Conservation (phyloP, 2,113 vertebrate genomes). For the Ascaphus truei region DNA sequence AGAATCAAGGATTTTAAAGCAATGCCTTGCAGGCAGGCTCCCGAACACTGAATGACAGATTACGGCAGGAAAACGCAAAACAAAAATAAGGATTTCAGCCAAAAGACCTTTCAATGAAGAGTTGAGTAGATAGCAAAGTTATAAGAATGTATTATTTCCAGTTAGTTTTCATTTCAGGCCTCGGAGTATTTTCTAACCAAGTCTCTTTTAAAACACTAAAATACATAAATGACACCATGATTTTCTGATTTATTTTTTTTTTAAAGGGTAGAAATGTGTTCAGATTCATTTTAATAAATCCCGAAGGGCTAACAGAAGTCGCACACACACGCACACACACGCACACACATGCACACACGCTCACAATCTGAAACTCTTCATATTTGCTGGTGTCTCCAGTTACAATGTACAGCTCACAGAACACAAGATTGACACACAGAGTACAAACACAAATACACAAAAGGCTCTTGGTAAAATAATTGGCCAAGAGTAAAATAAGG, state of each 20-base stretch:
- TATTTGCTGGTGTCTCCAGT: no score
- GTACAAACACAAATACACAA: not conserved
- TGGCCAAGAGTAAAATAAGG: not conserved
- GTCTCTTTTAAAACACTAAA: no score
- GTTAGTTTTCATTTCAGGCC: no score
- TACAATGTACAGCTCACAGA: not conserved
- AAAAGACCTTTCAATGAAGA: not conserved
- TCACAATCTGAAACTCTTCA: no score
- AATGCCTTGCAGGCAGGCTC: not conserved
- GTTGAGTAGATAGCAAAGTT: not conserved
- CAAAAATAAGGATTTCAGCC: not conserved
- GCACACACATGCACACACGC: no score
- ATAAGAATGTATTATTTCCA: not conserved
- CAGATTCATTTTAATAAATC: no score
- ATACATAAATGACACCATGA: no score
- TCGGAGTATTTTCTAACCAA: no score
- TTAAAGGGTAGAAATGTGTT: no score
- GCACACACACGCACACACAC: no score
- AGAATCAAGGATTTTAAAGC: not conserved
- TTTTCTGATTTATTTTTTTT: no score
- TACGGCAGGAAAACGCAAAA: not conserved
- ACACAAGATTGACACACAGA: not conserved
- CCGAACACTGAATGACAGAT: conserved; percentile 5
- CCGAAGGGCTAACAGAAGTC: no score
- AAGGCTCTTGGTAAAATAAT: not conserved